Conservation (phyloP, 2,797 vertebrate genomes). For the Artibeus lituratus region DNA sequence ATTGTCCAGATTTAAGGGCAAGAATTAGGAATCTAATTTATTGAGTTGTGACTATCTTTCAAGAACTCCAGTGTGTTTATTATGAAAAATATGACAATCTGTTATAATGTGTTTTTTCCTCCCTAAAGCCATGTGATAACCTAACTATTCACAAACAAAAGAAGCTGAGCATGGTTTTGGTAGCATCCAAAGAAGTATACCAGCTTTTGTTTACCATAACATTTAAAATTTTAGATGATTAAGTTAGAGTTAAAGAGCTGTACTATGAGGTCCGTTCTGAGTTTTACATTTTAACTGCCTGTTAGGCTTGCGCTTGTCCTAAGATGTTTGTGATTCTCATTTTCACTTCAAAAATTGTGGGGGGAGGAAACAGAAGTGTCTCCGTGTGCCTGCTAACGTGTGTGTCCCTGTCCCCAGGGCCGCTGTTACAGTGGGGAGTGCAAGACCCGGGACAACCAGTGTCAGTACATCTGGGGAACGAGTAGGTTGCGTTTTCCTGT, state of each 20-base stretch:
- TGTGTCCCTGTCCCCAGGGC: conserved; percentile 85
- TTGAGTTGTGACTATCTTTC: neutral
- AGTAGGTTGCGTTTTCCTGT: conserved; percentile 85
- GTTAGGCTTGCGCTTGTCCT: neutral
- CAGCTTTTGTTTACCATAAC: neutral
- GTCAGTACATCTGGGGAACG: conserved; percentile 97
- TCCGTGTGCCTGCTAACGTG: neutral
- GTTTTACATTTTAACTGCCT: neutral
- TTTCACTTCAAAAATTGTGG: neutral
- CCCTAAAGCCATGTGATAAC: neutral
- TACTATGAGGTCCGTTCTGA: neutral
- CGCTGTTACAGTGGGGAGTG: conserved; percentile 97
- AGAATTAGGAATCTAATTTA: neutral
- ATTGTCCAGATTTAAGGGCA: neutral
- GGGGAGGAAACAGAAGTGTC: neutral
- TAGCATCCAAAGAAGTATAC: neutral
- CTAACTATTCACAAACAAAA: neutral
- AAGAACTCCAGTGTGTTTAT: neutral
- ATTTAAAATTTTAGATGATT: neutral
- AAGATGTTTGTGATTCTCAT: neutral
- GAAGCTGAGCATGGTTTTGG: neutral
- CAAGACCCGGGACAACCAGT: conserved; percentile 98
- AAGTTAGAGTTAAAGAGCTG: neutral
- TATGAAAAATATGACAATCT: neutral
- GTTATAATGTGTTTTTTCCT: neutral